Base-by-base conservation (phyloP, 2,888 invertebrate species). In the Caenorhabditis parvicauda region DNA sequence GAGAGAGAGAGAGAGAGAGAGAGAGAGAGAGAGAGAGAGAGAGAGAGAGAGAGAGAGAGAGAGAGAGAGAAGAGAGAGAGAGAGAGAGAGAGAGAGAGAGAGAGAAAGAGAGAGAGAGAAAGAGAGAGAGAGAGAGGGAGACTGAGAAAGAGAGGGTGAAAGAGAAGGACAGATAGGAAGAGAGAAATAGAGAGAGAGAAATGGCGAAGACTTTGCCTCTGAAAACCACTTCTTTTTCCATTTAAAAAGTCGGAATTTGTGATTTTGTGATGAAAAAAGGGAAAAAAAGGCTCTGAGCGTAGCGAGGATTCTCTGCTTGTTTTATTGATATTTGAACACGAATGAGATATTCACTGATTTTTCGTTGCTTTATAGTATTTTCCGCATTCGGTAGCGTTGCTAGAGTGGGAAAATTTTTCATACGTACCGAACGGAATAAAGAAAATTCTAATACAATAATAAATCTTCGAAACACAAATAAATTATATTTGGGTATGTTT, bases 21-120 rank as follows among this genome's bases (percentile, higher is more conserved):
- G 12, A 48, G 32, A 39, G 48, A 43, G 43, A 19, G 19, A 43
- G 5, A 24, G 47, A 44, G 25, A 47, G 21, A 14, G 28, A 27
- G 28, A 50, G 25, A 22, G 45, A 48, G 50, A 50, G 47, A 46
- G 48, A 48, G 51, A 56, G 29, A 42, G 49, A 29, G 41, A 49
- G 24, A 27, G 29, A 39, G 27, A 45, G 24, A 24, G 29, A 22
- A 41, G 51, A 41, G 38, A 48, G 39, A 42, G 42, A 56, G 42
- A 38, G 47, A 43, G 46, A 25, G 27, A 47, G 47, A 17, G 29
- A 47, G 35, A 42, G 22, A 22, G 37, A 48, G 37, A 24, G 5
- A 14, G 19, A 6, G 4, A 6, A 21, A 21, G 42, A 29, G 14
- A 46, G 25, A 46, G 17, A 43, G 12, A 38, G 28, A 39, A 27